Percentiles rank a stretch among this genome's conserved stretches.
Conservation (phyloP, 2,888 invertebrate species). For the Patella caerulea region DNA sequence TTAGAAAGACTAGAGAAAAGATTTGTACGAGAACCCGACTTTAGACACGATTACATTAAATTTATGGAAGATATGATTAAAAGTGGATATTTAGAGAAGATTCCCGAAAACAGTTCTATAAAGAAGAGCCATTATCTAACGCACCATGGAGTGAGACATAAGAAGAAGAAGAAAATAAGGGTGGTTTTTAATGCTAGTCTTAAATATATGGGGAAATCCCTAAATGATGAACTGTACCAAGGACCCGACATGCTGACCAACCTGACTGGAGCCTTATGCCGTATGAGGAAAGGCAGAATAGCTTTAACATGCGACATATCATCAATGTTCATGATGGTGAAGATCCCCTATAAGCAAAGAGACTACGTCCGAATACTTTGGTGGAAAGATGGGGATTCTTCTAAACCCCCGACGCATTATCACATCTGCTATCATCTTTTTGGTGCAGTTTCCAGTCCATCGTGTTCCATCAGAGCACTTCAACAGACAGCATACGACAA, state of each 20-base stretch:
- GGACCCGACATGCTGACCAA: neutral
- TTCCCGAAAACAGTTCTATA: neutral
- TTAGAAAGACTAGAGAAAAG: neutral
- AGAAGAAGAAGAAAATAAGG: neutral
- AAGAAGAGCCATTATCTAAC: neutral
- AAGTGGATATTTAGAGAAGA: slow-evolving; percentile 1
- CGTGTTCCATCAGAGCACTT: neutral
- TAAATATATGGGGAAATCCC: neutral
- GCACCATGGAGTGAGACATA: neutral
- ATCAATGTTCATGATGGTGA: slow-evolving; percentile 2
- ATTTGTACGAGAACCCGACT: neutral
- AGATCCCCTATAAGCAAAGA: neutral
- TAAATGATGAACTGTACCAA: neutral
- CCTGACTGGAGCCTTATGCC: neutral
- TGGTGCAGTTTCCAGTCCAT: neutral
- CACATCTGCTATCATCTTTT: neutral
- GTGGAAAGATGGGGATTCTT: neutral
- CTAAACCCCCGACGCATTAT: neutral
- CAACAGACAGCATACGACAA: neutral
- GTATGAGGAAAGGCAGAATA: neutral
- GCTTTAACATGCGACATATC: neutral
- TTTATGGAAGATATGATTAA: neutral
- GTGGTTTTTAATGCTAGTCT: neutral
- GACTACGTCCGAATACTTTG: neutral
- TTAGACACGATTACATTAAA: neutral